These are phyloP conservation scores for Brachirus orientalis DNA, from an alignment of 2,113 vertebrate species.

Conservation along the genomic window DNA sequence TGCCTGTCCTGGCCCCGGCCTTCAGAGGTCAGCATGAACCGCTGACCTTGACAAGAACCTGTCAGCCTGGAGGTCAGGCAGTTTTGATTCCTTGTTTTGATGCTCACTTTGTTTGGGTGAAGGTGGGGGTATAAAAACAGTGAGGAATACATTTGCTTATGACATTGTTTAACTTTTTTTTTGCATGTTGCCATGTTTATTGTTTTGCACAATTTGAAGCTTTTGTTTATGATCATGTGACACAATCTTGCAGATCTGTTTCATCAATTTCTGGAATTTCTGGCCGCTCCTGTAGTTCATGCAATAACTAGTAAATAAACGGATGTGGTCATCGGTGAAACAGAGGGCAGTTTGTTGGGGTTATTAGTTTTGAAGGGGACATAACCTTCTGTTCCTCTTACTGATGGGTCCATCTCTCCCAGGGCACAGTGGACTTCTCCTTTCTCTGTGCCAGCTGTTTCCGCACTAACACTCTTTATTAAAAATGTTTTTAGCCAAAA, in stretches of 20 bases:
- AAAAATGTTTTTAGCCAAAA: constrained; percentile 17
- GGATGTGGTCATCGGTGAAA: constrained; percentile 1
- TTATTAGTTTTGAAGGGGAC: constrained; percentile 48
- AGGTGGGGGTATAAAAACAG: neutral
- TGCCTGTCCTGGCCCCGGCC: constrained; percentile 45
- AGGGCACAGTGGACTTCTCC: constrained; percentile 78
- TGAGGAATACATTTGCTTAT: neutral
- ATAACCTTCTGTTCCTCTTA: constrained; percentile 77
- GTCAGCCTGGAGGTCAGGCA: constrained; percentile 33
- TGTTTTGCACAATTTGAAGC: neutral
- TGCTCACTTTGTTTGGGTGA: neutral
- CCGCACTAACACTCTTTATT: constrained; percentile 55
- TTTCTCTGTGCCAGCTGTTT: constrained; percentile 81
- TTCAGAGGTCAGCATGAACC: constrained; percentile 71
- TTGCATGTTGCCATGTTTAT: neutral
- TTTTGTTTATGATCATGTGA: neutral
- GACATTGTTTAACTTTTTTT: neutral
- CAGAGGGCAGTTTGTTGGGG: constrained; percentile 43
- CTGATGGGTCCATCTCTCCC: constrained; percentile 72
- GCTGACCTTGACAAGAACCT: constrained; percentile 43
- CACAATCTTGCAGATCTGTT: no score
- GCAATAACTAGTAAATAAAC: neutral
- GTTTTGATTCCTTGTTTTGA: constrained; percentile 73
- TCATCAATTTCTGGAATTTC: no score
- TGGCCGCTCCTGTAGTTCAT: constrained; percentile 2